Conservation (phyloP, 2,888 invertebrate species). For the Melanostoma mellinum region DNA sequence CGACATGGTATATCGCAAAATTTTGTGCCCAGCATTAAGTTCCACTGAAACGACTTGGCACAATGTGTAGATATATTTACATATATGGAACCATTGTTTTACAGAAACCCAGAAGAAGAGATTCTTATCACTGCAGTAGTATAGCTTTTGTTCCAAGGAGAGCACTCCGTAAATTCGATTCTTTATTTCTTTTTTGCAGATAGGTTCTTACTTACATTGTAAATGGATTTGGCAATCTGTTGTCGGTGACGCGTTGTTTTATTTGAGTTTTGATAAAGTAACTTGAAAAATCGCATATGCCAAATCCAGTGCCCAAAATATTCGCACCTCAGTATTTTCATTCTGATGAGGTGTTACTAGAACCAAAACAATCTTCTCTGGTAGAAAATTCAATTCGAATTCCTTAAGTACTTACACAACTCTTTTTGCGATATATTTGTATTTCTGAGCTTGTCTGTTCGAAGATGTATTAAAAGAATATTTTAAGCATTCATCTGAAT, state of each 20-base stretch:
- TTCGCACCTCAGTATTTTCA: too few relatives aligned
- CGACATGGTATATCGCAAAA: constrained; percentile 38
- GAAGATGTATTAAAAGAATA: too few relatives aligned
- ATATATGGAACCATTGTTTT: constrained; percentile 39
- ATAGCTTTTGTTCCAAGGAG: constrained; percentile 54
- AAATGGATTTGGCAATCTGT: neutral
- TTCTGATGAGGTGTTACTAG: too few relatives aligned
- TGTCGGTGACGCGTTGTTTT: neutral
- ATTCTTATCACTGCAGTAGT: constrained; percentile 55
- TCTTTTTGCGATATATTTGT: too few relatives aligned
- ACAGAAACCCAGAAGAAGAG: constrained; percentile 31
- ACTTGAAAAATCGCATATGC: too few relatives aligned
- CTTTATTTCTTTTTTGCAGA: constrained; percentile 13
- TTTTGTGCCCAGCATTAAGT: constrained; percentile 33
- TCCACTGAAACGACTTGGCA: constrained; percentile 12
- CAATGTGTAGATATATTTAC: constrained; percentile 1
- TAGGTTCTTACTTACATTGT: neutral
- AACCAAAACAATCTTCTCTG: too few relatives aligned
- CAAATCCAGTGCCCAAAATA: too few relatives aligned
- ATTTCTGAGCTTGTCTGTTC: too few relatives aligned
- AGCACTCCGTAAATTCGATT: constrained; percentile 42
- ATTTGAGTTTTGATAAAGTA: too few relatives aligned
- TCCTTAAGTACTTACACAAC: too few relatives aligned
- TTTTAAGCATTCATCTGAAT: too few relatives aligned
- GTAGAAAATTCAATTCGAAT: too few relatives aligned